Base-by-base conservation (phyloP, 92 coral and sea anemone genomes). In the Metridium senile region DNA sequence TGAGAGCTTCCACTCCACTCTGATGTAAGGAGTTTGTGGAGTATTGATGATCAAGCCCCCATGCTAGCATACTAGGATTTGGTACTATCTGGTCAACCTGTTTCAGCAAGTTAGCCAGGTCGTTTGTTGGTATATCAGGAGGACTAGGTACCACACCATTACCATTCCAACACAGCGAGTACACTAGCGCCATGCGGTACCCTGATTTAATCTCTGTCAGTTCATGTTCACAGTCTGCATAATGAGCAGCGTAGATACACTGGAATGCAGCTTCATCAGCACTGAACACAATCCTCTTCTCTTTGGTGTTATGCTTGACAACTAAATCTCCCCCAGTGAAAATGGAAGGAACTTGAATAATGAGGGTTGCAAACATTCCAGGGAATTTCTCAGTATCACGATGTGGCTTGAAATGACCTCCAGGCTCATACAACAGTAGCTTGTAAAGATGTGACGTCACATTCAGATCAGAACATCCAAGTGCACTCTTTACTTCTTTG, bases 151-250 rank as follows among this genome's bases (percentile, higher is more conserved):
- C 83, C 27, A n/a, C 72, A 82, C 69, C 76, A 46, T 34, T 25
- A 49, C 66, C 86, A 45, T 53, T 62, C 82, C 74, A 74, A 33
- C 86, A 82, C 30, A 82, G 70, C 0, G 82, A 82, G 33, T 82
- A 82, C 65, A 82, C 86, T 20, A 82, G 54, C 1, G 86, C 86
- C 65, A 82, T 56, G 27, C 86, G 73, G 56, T 82, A 82, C 0
- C 86, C 86, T 33, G 72, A 49, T 16, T 54, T 66, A 9, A 82
- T 66, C 54, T 82, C 81, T 8, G 54, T 65, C 68, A 82, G 66
- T 54, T 82, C 86, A 68, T 82, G 86, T 62, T 82, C 86, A 70
- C 86, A 82, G 78, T 82, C 86, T 11, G 68, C 69, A 66, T 82
- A 82, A 33, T 65, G 86, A 25, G 82, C 86, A 29, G 86, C 82